Conservation (phyloP, 1,140 invertebrate species). For the Drosophila lacteicornis region DNA sequence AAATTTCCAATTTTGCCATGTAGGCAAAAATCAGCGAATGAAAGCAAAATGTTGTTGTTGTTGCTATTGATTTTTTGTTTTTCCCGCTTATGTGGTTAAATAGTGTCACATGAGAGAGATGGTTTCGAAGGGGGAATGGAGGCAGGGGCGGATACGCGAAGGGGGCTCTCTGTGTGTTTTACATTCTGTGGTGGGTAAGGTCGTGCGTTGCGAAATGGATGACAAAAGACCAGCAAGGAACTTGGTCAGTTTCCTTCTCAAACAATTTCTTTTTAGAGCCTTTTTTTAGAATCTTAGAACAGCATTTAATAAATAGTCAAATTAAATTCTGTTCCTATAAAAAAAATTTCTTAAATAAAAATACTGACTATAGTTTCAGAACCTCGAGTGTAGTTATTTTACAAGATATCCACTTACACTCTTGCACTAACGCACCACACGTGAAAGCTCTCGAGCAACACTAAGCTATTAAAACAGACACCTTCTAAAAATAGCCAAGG, state of each 20-base stretch:
- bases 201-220: constrained; percentile 58
- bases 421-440: constrained; percentile 14
- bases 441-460: constrained; percentile 32
- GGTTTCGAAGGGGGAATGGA: neutral
- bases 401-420: constrained; percentile 1
- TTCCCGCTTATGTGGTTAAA: constrained; percentile 43
- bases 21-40: constrained; percentile 65
- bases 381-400: neutral
- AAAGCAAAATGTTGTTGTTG: constrained; percentile 57
- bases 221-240: constrained; percentile 16
- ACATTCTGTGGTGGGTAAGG: constrained; percentile 57
- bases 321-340: neutral
- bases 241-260: neutral
- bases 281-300: neutral
- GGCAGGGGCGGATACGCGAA: neutral
- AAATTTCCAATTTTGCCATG: constrained; percentile 70
- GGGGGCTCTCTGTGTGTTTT: constrained; percentile 16
- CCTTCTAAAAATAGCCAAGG: constrained; percentile 50
- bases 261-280: neutral
- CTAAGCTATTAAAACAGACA: constrained; percentile 32
- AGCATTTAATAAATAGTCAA: neutral
- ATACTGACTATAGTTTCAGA: neutral
- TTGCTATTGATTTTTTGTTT: constrained; percentile 71
- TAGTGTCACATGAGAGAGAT: constrained; percentile 36
- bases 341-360: neutral